Percentiles rank a stretch among this genome's conserved stretches.
phyloP scores from a whole-genome alignment of 2,888 invertebrate genomes.

The Tolmerus cingulatus region DNA sequence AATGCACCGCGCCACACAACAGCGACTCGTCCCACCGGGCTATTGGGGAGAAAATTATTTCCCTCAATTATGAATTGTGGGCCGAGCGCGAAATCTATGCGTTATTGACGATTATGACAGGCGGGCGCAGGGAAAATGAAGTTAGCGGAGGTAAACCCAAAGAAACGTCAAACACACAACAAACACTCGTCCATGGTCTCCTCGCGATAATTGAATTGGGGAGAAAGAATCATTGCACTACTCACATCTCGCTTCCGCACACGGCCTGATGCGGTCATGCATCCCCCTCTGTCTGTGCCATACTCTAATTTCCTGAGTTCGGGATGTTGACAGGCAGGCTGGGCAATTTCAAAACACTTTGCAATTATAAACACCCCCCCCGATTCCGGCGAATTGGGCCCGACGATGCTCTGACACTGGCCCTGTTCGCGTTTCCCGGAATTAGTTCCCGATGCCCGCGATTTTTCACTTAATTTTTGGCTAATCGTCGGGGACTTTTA shows the following conservation, averaged over 20 bases:
- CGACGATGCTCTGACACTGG: background rate
- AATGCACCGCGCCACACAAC: background rate
- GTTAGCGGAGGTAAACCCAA: background rate
- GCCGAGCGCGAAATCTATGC: background rate
- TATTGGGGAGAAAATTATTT: background rate
- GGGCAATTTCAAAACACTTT: conserved; percentile 3
- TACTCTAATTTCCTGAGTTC: background rate
- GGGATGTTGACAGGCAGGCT: conserved; percentile 6
- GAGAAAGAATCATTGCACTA: background rate
- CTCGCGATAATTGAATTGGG: background rate
- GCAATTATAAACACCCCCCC: background rate
- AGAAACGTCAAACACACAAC: conserved; percentile 12
- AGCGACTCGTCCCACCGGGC: background rate
- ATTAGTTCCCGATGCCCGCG: background rate
- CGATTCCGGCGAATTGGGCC: background rate
- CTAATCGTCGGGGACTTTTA: background rate
- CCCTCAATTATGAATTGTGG: background rate
- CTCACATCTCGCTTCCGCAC: background rate
- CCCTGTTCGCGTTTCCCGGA: background rate
- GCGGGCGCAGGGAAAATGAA: background rate
- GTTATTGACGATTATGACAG: background rate
- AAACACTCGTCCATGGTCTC: background rate
- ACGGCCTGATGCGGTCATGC: background rate
- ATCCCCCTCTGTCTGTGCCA: conserved; percentile 26
- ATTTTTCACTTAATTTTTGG: background rate